phyloP scores from a whole-genome alignment of 2,113 vertebrate genomes.

The Oreochromis tanganicae region DNA sequence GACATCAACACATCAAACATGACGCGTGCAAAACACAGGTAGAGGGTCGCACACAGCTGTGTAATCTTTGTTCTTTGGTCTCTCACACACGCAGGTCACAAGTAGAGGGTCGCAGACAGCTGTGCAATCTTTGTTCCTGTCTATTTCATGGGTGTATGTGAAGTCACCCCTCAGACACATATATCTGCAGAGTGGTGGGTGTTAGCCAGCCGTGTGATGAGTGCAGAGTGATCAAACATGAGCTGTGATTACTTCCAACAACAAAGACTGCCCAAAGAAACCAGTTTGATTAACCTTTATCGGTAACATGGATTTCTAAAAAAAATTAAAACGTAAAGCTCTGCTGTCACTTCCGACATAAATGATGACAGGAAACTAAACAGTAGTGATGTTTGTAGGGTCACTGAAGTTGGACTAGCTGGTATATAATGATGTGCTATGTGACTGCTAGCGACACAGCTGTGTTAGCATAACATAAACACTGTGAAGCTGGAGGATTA shows the following conservation, averaged over 20 bases:
- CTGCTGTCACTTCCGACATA: too few relatives aligned
- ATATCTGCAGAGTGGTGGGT: not conserved
- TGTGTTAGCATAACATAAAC: too few relatives aligned
- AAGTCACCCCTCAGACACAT: not conserved
- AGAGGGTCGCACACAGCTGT: constrained; percentile 28
- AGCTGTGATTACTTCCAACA: not conserved
- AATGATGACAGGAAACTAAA: too few relatives aligned
- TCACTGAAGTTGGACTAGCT: too few relatives aligned
- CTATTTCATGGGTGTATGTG: not conserved
- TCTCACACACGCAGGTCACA: not conserved
- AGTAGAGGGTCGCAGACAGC: not conserved
- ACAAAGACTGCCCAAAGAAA: not conserved
- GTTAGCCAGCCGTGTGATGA: constrained; percentile 16
- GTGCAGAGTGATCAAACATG: constrained; percentile 6
- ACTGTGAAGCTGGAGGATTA: too few relatives aligned
- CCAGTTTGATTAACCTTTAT: not conserved
- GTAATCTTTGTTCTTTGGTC: constrained; percentile 40
- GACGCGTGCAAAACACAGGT: constrained; percentile 23
- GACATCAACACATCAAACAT: constrained; percentile 43
- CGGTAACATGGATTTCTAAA: not conserved
- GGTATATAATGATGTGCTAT: too few relatives aligned
- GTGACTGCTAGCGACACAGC: too few relatives aligned
- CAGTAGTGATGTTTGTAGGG: too few relatives aligned
- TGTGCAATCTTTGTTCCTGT: constrained; percentile 16
- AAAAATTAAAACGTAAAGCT: not conserved